Evolutionary conservation across 1,140 invertebrate genomes (phyloP).

Genomic region (Conopomorpha cramerella): DNA sequence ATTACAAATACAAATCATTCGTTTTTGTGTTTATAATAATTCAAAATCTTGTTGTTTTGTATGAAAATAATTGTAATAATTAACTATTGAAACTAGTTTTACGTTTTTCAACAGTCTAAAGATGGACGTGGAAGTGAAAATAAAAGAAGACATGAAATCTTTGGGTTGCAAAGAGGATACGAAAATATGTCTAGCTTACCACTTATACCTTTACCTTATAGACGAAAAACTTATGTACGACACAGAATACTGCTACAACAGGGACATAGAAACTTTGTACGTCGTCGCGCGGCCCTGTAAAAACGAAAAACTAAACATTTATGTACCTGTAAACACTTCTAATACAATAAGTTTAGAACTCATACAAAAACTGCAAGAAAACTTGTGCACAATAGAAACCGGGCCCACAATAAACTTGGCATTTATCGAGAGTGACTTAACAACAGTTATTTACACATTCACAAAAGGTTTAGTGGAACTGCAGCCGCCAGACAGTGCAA

Average conservation of each 20-base stretch:
- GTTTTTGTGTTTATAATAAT: no score
- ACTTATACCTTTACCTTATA: constrained; percentile 38
- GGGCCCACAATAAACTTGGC: constrained; percentile 36
- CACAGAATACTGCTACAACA: constrained; percentile 48
- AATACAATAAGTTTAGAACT: constrained; percentile 25
- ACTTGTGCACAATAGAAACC: constrained; percentile 44
- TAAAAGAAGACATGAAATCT: constrained; percentile 41
- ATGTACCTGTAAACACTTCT: constrained; percentile 29
- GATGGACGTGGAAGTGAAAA: constrained; percentile 45
- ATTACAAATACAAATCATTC: no score
- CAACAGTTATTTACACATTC: constrained; percentile 40
- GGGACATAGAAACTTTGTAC: constrained; percentile 39
- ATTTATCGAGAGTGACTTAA: constrained; percentile 40
- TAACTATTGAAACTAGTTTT: no score
- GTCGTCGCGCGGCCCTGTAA: constrained; percentile 33
- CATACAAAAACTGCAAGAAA: constrained; percentile 35
- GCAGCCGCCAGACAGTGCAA: constrained; percentile 15
- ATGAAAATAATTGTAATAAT: no score
- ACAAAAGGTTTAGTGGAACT: constrained; percentile 32
- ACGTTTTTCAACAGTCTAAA: not conserved
- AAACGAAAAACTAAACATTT: constrained; percentile 40
- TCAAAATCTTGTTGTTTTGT: no score
- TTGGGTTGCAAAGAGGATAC: constrained; percentile 35
- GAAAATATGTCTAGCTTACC: constrained; percentile 35
- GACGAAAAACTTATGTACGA: constrained; percentile 50